Evolutionary conservation across 2,113 vertebrate genomes (phyloP), one percentile per base, ranked within the genome.

Genomic region (Osmerus mordax): DNA sequence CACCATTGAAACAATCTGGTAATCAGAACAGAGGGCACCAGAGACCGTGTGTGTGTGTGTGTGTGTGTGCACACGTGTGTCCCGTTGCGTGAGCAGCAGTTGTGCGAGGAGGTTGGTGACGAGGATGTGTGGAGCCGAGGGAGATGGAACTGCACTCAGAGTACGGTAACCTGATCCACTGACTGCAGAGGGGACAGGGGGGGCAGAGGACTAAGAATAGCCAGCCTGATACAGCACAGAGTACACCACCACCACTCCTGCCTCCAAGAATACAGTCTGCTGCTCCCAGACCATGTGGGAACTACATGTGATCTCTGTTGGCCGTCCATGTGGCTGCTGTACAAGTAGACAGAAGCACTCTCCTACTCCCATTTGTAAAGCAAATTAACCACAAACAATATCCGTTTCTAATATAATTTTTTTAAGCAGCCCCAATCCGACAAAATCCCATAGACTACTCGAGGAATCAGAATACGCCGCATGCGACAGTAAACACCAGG

Each of bases 121-220:
- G 32, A 59, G 67, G n/a, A 61, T 41, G 41, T 54, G 67, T 41
- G 69, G 56, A 67, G 53, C 29, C 28, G 69, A 54, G 71, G 70
- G 61, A 76, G 83, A 78, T 71, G 21, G 83, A 65, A 67, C 74
- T 76, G 77, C 81, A 68, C 80, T 72, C 77, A 65, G 76, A 83
- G 77, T 79, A 80, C 54, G 7, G 89, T 85, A 90, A 91, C 88
- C 78, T 70, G 88, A 92, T 86, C 86, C 82, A 83, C 76, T 69
- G 75, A 88, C 84, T 90, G 89, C 89, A 88, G 81, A 81, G 64
- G 78, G 81, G 83, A 81, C 81, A 65, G 78, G 79, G 84, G 85
- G 75, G 82, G 77, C 78, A 77, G 69, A 73, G 25, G 13, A 75
- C 88, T 88, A 90, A 90, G 83, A 91, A 90, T 90, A 91, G 86